A percentile compares a stretch with the other conserved stretches of the same genome.
These are phyloP conservation scores for Antrozous pallidus DNA, from an alignment of 2,797 vertebrate species.

Conservation along the genomic window DNA sequence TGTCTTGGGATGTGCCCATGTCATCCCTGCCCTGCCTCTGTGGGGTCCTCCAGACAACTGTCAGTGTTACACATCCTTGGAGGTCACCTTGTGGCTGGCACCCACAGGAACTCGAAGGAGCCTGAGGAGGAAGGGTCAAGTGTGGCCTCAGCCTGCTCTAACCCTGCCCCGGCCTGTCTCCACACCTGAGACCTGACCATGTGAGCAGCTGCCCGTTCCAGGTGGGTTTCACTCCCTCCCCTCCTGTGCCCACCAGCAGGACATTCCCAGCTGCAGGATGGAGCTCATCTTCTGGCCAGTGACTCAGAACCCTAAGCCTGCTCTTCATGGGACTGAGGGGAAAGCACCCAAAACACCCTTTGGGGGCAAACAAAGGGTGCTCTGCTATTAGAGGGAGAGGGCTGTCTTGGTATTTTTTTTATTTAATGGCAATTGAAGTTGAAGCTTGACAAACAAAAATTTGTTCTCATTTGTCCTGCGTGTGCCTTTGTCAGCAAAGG, in stretches of 20 bases:
- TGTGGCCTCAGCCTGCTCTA: background rate
- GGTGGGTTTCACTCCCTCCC: background rate
- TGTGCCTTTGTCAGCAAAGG: background rate
- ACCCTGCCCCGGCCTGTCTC: background rate
- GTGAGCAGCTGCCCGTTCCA: background rate
- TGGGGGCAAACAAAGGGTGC: background rate
- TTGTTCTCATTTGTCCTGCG: background rate
- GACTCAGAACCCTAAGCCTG: background rate
- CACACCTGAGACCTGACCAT: rapidly evolving
- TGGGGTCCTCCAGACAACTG: background rate
- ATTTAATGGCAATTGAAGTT: background rate
- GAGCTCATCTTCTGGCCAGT: background rate
- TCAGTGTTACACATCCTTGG: background rate
- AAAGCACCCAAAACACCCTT: background rate
- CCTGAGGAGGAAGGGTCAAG: background rate
- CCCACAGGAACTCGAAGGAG: background rate
- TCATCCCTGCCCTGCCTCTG: background rate
- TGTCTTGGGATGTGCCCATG: background rate
- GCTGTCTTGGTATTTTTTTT: background rate
- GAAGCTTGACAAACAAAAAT: background rate
- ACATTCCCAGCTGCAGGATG: background rate
- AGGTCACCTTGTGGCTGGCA: background rate
- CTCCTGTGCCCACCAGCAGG: background rate
- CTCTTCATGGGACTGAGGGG: background rate
- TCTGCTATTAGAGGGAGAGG: background rate